These are phyloP conservation scores for Drosophila pseudoobscura DNA, from an alignment of 1,140 invertebrate genomes.

Conservation along the genomic window DNA sequence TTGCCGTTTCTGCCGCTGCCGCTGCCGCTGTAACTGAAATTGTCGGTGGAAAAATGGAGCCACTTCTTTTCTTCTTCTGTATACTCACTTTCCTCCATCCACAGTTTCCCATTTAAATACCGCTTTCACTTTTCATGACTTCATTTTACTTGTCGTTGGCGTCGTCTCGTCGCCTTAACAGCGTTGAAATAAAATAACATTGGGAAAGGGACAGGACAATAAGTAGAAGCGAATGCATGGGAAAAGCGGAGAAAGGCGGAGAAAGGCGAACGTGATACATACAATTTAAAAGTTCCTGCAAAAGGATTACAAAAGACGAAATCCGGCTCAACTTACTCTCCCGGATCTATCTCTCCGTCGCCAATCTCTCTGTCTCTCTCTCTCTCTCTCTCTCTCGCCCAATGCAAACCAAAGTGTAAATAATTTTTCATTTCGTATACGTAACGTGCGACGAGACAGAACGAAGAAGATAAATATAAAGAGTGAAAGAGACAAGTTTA, in stretches of 20 bases:
- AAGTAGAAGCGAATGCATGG: not conserved
- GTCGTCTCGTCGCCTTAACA: slow-evolving; percentile 36
- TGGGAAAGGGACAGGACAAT: not conserved
- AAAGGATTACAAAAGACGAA: slow-evolving; percentile 53
- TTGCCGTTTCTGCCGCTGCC: too few species aligned
- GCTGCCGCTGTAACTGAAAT: slow-evolving; percentile 1
- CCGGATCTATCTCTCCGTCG: not conserved
- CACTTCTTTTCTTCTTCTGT: not conserved
- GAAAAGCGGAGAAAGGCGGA: slow-evolving; percentile 11
- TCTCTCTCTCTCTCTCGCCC: not conserved
- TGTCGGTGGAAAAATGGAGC: slow-evolving; percentile 32
- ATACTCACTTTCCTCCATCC: not conserved
- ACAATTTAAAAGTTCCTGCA: slow-evolving; percentile 52
- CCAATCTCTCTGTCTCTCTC: slow-evolving; percentile 3
- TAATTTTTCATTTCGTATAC: slow-evolving; percentile 48
- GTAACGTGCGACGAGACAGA: slow-evolving; percentile 6
- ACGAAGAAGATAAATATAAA: not conserved
- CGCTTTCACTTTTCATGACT: slow-evolving; percentile 59
- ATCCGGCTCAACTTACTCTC: slow-evolving; percentile 13
- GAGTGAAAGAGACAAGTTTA: not conserved
- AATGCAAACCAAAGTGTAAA: slow-evolving; percentile 49
- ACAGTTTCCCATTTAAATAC: slow-evolving; percentile 21
- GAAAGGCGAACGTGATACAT: slow-evolving; percentile 39
- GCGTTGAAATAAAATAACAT: slow-evolving; percentile 26
- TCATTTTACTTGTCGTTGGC: slow-evolving; percentile 37